phyloP scores from a whole-genome alignment of 2,888 invertebrate species.

The Stenodera caucasica region DNA sequence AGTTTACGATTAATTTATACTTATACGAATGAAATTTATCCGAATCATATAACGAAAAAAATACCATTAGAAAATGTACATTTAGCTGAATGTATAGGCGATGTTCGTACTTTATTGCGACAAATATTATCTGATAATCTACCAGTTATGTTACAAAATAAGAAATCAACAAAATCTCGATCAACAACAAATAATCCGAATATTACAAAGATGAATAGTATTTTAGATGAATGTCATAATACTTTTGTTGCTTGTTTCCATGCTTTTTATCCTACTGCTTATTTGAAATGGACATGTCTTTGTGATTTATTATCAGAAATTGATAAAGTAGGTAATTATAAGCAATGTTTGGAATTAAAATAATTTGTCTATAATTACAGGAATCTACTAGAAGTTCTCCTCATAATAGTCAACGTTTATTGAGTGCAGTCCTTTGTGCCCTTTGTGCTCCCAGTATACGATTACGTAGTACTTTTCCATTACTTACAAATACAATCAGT shows the following conservation, averaged over 20 bases:
- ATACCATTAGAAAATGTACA: constrained; percentile 70
- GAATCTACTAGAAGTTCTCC: constrained; percentile 50
- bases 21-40: constrained; percentile 91
- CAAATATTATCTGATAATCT: constrained; percentile 78
- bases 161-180: constrained; percentile 52
- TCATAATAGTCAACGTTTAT: constrained; percentile 63
- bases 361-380: constrained; percentile 47
- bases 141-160: constrained; percentile 50
- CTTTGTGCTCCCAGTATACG: constrained; percentile 78
- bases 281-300: constrained; percentile 89
- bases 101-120: constrained; percentile 78
- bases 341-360: constrained; percentile 9
- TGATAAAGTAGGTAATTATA: constrained; percentile 61
- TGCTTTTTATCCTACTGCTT: constrained; percentile 93
- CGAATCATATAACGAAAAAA: constrained; percentile 61
- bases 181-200: constrained; percentile 57
- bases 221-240: constrained; percentile 86
- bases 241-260: constrained; percentile 93
- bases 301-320: constrained; percentile 78
- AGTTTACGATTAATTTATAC: constrained; percentile 79
- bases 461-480: constrained; percentile 74
- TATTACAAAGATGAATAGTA: constrained; percentile 67
- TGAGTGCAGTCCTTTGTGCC: constrained; percentile 82
- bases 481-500: constrained; percentile 57
- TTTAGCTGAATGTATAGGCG: constrained; percentile 83